phyloP scores from a whole-genome alignment of 2,113 vertebrate genomes.

The Gambusia affinis region DNA sequence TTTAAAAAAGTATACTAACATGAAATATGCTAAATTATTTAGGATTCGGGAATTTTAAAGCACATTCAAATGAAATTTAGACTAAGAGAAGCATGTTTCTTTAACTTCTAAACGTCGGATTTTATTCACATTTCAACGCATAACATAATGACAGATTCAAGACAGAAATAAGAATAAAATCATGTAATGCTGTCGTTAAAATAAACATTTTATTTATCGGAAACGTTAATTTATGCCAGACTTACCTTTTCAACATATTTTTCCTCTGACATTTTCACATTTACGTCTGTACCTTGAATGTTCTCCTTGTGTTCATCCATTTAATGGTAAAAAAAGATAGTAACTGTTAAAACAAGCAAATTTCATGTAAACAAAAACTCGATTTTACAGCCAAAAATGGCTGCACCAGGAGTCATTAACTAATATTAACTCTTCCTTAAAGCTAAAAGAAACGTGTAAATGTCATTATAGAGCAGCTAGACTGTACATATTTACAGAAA shows the following conservation, averaged over 20 bases:
- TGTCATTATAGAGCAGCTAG: background rate
- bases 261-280: constrained; percentile 51
- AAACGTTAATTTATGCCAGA: background rate
- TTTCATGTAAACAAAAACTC: background rate
- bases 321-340: background rate
- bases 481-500: background rate
- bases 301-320: constrained; percentile 81
- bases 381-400: background rate
- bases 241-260: constrained; percentile 52
- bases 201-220: background rate
- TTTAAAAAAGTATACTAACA: too few species aligned
- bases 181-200: too few species aligned
- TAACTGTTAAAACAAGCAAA: background rate
- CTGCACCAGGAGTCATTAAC: constrained; percentile 19
- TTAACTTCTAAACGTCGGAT: too few species aligned
- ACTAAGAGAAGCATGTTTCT: too few species aligned
- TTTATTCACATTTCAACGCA: too few species aligned
- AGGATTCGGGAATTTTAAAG: too few species aligned
- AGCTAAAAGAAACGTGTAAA: background rate
- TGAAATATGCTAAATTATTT: background rate
- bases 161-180: too few species aligned
- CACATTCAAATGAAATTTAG: too few species aligned
- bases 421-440: background rate
- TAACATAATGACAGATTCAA: too few species aligned
- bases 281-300: constrained; percentile 52